phyloP scores from a whole-genome alignment of 2,113 vertebrate genomes.

The Phaethon lepturus region DNA sequence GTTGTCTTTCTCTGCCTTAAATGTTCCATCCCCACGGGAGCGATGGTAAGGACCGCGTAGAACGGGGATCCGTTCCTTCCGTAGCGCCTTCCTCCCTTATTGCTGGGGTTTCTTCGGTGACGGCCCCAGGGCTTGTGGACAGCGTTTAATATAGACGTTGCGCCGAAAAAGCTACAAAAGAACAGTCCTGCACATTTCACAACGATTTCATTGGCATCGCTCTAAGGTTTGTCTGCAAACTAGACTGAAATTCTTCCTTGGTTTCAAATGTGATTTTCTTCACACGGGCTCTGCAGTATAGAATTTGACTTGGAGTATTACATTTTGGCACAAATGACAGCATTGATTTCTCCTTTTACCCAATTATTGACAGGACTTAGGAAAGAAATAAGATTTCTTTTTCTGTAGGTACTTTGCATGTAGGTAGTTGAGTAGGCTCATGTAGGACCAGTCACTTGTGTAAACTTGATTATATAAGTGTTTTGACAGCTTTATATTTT shows the following conservation, averaged over 20 bases:
- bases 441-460: background rate
- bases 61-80: background rate
- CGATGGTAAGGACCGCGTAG: background rate
- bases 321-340: background rate
- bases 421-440: background rate
- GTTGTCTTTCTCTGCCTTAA: background rate
- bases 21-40: background rate
- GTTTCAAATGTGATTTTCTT: background rate
- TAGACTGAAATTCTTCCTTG: background rate
- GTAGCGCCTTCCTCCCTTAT: fast-evolving
- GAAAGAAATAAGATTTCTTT: background rate
- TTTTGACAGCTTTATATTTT: background rate
- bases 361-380: background rate
- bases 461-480: background rate
- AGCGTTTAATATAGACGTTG: background rate
- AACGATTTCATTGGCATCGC: background rate
- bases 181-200: background rate
- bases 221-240: background rate
- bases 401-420: background rate
- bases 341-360: background rate
- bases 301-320: background rate
- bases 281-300: background rate
- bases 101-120: background rate
- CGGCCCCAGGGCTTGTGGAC: too few species aligned
- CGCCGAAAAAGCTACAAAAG: background rate